Evolutionary conservation across 2,113 vertebrate species (phyloP).

Genomic region (Pangasianodon hypophthalmus): DNA sequence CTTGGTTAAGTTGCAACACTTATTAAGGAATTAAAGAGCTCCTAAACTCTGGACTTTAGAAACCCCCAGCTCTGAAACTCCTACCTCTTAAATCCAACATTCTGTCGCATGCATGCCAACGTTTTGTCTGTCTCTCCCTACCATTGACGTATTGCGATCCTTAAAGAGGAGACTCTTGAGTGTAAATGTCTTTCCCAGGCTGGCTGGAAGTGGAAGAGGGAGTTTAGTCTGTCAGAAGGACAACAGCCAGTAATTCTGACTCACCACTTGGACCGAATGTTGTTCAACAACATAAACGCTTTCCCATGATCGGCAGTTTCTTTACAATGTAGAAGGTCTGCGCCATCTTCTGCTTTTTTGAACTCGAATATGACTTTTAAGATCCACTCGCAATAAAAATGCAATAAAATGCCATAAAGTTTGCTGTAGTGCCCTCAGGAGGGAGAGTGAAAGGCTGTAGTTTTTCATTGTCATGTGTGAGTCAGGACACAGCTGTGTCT

Average conservation of each 20-base stretch:
- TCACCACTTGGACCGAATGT: not conserved
- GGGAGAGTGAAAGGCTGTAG: not conserved
- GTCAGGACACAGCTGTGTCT: not conserved
- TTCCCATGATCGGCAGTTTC: not conserved
- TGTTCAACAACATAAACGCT: not conserved
- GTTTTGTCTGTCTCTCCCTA: not conserved
- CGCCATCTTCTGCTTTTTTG: not conserved
- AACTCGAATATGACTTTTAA: not conserved
- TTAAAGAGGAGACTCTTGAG: not conserved
- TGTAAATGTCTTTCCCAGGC: constrained; percentile 24
- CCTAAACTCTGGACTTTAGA: not conserved
- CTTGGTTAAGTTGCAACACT: not conserved
- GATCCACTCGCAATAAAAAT: not conserved
- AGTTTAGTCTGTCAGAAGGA: not conserved
- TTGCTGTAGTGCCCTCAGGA: too few species aligned
- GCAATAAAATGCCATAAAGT: not conserved
- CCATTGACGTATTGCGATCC: not conserved
- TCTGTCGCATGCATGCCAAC: not conserved
- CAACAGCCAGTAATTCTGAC: constrained; percentile 24
- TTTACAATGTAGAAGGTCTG: not conserved
- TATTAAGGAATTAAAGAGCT: not conserved
- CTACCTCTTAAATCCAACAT: not conserved
- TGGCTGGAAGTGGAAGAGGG: not conserved
- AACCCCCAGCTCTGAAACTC: not conserved
- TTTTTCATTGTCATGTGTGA: not conserved